Conservation (phyloP, 2,113 vertebrate species). For the Peromyscus leucopus region DNA sequence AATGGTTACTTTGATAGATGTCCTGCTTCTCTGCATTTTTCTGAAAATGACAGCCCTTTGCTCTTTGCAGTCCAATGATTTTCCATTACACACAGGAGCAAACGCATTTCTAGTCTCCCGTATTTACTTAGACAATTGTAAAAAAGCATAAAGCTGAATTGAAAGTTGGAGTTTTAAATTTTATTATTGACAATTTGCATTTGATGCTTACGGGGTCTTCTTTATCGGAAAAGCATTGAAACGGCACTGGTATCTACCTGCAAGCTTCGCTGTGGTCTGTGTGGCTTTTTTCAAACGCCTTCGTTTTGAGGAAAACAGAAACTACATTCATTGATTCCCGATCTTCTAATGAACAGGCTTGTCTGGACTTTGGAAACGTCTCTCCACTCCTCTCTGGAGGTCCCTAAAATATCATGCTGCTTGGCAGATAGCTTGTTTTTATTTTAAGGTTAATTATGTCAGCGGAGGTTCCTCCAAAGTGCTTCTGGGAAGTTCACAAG, state of each 20-base stretch:
- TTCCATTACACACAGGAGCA: neutral
- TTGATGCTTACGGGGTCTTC: neutral
- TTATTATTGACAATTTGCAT: neutral
- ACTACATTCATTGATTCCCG: neutral
- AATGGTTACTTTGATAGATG: slow-evolving; percentile 37
- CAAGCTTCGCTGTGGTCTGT: too few species aligned
- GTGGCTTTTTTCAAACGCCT: neutral
- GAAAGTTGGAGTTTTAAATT: neutral
- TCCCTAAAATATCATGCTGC: slow-evolving; percentile 46
- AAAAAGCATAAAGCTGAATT: neutral
- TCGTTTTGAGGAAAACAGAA: neutral
- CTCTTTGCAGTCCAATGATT: neutral
- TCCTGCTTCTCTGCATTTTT: neutral
- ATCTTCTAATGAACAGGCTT: neutral
- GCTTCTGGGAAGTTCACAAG: neutral
- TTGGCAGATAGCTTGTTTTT: slow-evolving; percentile 31
- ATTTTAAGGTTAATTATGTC: slow-evolving; percentile 60
- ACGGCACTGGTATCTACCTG: neutral
- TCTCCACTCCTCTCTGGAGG: neutral
- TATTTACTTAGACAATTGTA: neutral
- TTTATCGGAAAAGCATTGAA: neutral
- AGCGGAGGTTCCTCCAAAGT: slow-evolving; percentile 31
- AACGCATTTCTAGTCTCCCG: neutral
- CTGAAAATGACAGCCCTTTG: neutral
- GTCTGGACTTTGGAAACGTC: neutral